Evolutionary conservation across 2,888 invertebrate genomes (phyloP).

Genomic region (Himalopsyche japonica): DNA sequence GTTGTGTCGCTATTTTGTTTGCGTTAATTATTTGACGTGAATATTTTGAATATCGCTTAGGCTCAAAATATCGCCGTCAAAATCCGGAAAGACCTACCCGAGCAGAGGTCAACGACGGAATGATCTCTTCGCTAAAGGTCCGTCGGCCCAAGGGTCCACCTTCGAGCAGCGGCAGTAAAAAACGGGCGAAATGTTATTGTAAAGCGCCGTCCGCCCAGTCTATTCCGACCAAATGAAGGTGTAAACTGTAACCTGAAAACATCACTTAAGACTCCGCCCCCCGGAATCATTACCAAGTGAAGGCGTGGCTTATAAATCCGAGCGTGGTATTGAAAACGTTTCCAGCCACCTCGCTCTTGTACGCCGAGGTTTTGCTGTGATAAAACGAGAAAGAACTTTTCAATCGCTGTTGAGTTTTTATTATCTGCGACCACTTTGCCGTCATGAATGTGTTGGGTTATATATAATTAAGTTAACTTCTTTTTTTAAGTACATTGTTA

Average conservation of each 20-base stretch:
- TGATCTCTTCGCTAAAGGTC: conserved; percentile 23
- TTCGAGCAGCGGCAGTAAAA: conserved; percentile 23
- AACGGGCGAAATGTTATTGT: conserved; percentile 30
- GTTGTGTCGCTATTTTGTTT: background rate
- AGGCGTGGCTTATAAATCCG: conserved; percentile 24
- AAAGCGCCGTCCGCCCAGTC: conserved; percentile 34
- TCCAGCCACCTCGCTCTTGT: conserved; percentile 6
- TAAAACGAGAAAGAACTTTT: background rate
- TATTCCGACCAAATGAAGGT: conserved; percentile 32
- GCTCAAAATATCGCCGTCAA: background rate
- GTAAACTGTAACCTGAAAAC: conserved; percentile 34
- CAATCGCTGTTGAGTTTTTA: background rate
- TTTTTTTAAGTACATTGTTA: conserved; percentile 39
- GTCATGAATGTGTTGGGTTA: conserved; percentile 11
- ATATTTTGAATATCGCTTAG: background rate
- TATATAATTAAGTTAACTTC: conserved; percentile 40
- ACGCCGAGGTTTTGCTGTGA: background rate
- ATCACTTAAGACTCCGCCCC: conserved; percentile 23
- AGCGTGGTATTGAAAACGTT: background rate
- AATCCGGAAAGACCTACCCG: conserved; percentile 22
- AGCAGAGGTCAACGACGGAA: conserved; percentile 35
- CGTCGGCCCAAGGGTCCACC: conserved; percentile 10
- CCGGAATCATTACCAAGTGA: conserved; percentile 27
- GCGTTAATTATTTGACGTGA: background rate
- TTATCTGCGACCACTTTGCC: background rate